Evolutionary conservation across 2,113 vertebrate genomes (phyloP).

Genomic region (Stigmatopora nigra): DNA sequence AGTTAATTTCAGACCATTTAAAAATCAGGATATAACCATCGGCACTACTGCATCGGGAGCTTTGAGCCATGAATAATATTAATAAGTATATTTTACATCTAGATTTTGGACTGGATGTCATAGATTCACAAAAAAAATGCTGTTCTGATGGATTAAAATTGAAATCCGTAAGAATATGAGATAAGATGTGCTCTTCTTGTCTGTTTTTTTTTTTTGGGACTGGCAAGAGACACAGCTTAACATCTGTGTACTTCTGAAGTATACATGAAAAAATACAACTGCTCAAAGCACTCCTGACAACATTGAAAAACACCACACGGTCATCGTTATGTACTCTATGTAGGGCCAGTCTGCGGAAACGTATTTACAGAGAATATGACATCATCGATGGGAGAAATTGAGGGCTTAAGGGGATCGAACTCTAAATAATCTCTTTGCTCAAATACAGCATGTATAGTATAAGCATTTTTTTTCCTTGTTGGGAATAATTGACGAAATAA

Average conservation of each 20-base stretch:
- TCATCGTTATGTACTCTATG: slow-evolving; percentile 6
- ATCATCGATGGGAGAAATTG: background rate
- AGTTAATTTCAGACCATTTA: too few species aligned
- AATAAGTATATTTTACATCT: background rate
- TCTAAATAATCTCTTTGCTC: background rate
- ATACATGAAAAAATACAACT: slow-evolving; percentile 31
- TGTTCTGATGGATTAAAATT: slow-evolving; percentile 57
- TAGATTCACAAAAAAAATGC: slow-evolving; percentile 33
- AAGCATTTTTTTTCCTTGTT: background rate
- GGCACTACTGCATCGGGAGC: too few species aligned
- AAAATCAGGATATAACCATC: too few species aligned
- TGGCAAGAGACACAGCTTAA: slow-evolving; percentile 13
- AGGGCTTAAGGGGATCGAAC: background rate
- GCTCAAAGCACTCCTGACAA: slow-evolving; percentile 23
- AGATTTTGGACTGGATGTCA: slow-evolving; percentile 2
- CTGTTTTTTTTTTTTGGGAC: background rate
- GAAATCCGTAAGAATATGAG: slow-evolving; percentile 19
- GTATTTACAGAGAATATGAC: slow-evolving; percentile 31
- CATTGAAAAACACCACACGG: slow-evolving; percentile 18
- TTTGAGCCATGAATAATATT: too few species aligned
- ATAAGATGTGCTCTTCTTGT: slow-evolving; percentile 18
- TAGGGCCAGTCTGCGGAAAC: background rate
- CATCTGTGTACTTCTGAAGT: slow-evolving; percentile 54
- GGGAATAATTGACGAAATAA: background rate
- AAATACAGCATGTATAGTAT: background rate